phyloP scores from a whole-genome alignment of 2,888 invertebrate species.

The Eupithecia subumbrata region DNA sequence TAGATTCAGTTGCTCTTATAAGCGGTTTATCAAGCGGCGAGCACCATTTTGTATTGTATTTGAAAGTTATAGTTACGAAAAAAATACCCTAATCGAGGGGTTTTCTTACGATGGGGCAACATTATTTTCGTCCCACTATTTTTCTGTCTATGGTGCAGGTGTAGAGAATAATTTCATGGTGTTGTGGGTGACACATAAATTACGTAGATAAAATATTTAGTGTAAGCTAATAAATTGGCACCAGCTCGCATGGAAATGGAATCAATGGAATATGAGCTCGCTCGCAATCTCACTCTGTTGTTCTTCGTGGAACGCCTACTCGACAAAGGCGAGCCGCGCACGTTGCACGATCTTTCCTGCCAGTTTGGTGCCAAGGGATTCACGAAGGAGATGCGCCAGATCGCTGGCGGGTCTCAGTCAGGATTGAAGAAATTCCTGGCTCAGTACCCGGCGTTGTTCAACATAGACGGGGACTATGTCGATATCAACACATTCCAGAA shows the following conservation, averaged over 20 bases:
- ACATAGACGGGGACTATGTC: slow-evolving; percentile 96
- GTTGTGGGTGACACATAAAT: slow-evolving; percentile 83
- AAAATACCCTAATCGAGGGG: neutral
- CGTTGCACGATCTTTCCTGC: slow-evolving; percentile 98
- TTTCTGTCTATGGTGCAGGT: slow-evolving; percentile 68
- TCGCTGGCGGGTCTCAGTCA: slow-evolving; percentile 97
- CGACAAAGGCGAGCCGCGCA: slow-evolving; percentile 97
- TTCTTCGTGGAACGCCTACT: slow-evolving; percentile 99
- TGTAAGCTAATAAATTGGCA: slow-evolving; percentile 81
- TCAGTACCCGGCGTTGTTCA: slow-evolving; percentile 98
- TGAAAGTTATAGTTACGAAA: neutral
- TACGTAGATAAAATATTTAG: slow-evolving; percentile 78
- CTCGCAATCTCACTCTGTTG: slow-evolving; percentile 96
- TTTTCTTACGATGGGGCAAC: slow-evolving; percentile 44
- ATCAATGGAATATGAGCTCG: slow-evolving; percentile 96
- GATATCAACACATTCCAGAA: slow-evolving; percentile 92
- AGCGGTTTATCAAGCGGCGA: too few species aligned
- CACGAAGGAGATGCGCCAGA: slow-evolving; percentile 99
- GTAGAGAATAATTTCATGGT: slow-evolving; percentile 80
- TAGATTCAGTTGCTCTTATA: too few species aligned
- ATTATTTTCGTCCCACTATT: slow-evolving; percentile 59
- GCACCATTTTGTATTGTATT: too few species aligned
- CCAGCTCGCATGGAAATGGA: slow-evolving; percentile 89
- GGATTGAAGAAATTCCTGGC: slow-evolving; percentile 98
- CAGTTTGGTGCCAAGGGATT: slow-evolving; percentile 99